These are phyloP conservation scores for Seriola rivoliana DNA, from an alignment of 2,113 vertebrate species.

Conservation along the genomic window DNA sequence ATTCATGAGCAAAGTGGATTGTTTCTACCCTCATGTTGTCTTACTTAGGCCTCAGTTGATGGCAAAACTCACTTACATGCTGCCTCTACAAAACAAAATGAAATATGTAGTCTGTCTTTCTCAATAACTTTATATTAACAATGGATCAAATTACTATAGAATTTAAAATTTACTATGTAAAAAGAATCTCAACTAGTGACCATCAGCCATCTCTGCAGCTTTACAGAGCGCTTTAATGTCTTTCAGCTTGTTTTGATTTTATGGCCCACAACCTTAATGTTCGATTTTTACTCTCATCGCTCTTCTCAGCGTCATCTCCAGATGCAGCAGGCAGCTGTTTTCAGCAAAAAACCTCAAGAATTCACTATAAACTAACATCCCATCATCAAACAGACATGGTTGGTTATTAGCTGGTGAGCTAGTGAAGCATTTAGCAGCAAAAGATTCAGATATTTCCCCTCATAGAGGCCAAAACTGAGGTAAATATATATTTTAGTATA, in stretches of 20 bases:
- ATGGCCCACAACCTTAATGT: not conserved
- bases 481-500: too few relatives aligned
- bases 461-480: not conserved
- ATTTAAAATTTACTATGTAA: not conserved
- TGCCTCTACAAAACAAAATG: not conserved
- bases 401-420: too few relatives aligned
- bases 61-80: not conserved
- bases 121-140: not conserved
- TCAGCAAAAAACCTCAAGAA: too few relatives aligned
- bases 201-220: not conserved
- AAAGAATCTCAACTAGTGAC: not conserved
- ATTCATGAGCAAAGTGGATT: constrained; percentile 4
- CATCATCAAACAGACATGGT: not conserved
- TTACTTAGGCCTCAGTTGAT: not conserved
- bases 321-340: not conserved
- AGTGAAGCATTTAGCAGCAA: too few relatives aligned
- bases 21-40: not conserved
- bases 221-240: not conserved
- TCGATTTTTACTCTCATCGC: not conserved
- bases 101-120: not conserved
- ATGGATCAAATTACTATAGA: not conserved
- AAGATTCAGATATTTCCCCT: too few relatives aligned
- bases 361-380: too few relatives aligned
- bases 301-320: not conserved
- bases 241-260: not conserved